Base-by-base conservation (phyloP, 2,888 invertebrate species). In the Sepioteuthis lessoniana region DNA sequence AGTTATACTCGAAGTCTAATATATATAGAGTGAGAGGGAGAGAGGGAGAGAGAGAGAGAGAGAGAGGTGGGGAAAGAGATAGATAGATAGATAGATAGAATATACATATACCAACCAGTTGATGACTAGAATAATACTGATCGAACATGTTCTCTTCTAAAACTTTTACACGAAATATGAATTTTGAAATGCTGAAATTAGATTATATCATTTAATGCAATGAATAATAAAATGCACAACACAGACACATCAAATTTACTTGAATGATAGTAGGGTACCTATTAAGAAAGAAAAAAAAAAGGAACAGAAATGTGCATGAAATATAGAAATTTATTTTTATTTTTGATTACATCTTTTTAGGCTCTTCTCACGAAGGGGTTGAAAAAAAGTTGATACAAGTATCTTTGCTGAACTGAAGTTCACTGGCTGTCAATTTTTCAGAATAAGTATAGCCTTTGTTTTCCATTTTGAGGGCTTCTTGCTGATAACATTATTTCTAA, bases 391-490 rank as follows among this genome's bases (percentile, higher is more conserved):
- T 76, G 76, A 76, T 76, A n/a, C n/a, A 16, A 35, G 76, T 76
- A n/a, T 76, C 76, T 76, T 76, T 35, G 76, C 76, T 76, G 76
- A 76, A 76, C 76, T 35, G 76, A 76, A 76, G 76, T 76, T 76
- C 76, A 76, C 35, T 76, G n/a, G 76, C 76, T 76, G 76, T 76
- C 76, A 76, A 76, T 76, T n/a, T 76, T 76, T n/a, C 35, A 4
- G 76, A 76, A 76, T 76, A 76, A 76, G 76, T 76, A 76, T 35
- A 76, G 76, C 76, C 76, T 76, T 76, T 76, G 76, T 76, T 76
- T 76, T 76, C 76, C 76, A 76, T 76, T 76, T 76, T 35, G n/a
- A 76, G n/a, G 76, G 76, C n/a, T 35, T 76, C 76, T 76, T n/a
- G 76, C 76, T 76, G 76, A 76, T 76, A n/a, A 76, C 19, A 76